These are phyloP conservation scores for Rhabditophanes sp. DNA, from an alignment of 2,888 invertebrate species.

Conservation along the genomic window DNA sequence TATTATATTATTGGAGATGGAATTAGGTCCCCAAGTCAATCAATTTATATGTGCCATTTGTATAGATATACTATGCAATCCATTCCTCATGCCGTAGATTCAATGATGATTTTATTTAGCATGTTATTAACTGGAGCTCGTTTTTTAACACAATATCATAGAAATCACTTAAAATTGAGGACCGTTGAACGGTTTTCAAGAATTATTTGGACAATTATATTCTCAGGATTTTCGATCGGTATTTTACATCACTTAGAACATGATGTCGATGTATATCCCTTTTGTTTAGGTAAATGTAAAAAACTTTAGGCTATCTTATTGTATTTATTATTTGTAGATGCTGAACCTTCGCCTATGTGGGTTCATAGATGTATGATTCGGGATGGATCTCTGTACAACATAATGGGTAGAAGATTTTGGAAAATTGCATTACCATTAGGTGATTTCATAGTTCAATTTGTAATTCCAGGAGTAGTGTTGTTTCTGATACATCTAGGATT, in stretches of 20 bases:
- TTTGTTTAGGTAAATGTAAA: conserved; percentile 28
- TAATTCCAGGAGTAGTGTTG: conserved; percentile 34
- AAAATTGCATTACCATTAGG: conserved; percentile 38
- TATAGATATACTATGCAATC: conserved; percentile 40
- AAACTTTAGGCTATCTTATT: conserved; percentile 1
- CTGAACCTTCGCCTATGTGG: conserved; percentile 40
- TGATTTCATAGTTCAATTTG: conserved; percentile 40
- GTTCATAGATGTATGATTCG: conserved; percentile 37
- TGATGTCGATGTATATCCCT: conserved; percentile 37
- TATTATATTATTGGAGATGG: conserved; percentile 38
- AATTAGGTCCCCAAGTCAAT: conserved; percentile 29
- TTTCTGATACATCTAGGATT: conserved; percentile 32
- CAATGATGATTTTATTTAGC: conserved; percentile 40
- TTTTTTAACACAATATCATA: conserved; percentile 41
- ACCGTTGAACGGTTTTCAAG: conserved; percentile 40
- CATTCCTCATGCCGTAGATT: conserved; percentile 36
- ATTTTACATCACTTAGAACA: conserved; percentile 39
- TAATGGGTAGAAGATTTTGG: conserved; percentile 37
- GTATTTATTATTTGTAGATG: conserved; percentile 18
- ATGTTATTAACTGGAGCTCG: conserved; percentile 37
- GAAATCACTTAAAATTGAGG: conserved; percentile 37
- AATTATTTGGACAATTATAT: conserved; percentile 40
- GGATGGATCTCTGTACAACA: conserved; percentile 34
- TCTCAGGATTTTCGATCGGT: conserved; percentile 32
- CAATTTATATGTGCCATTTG: conserved; percentile 38